Evolutionary conservation across 2,113 vertebrate genomes (phyloP).

Genomic region (Dicaeum eximium): DNA sequence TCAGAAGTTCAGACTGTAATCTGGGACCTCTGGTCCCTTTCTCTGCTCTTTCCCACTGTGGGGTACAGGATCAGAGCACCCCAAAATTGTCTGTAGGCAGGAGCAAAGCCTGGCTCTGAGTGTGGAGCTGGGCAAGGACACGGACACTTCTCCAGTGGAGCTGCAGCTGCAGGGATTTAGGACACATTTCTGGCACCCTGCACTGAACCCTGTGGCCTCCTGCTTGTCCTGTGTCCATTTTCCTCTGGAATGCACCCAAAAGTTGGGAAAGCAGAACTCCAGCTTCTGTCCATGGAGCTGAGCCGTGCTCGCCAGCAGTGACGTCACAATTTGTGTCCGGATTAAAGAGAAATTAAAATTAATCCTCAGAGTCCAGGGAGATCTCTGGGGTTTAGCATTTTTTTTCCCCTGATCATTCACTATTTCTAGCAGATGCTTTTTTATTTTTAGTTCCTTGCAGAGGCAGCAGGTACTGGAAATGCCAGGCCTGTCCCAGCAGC

Average conservation of each 20-base stretch:
- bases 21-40: neutral
- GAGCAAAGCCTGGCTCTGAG: fast-evolving
- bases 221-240: neutral
- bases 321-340: neutral
- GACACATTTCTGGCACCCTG: neutral
- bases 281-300: neutral
- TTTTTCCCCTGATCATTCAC: neutral
- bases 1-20: neutral
- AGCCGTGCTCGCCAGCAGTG: fast-evolving
- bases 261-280: neutral
- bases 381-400: neutral
- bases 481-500: neutral
- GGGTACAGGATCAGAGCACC: neutral
- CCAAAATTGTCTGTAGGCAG: neutral
- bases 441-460: neutral
- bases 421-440: conserved; percentile 15
- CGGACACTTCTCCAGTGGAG: too few relatives aligned
- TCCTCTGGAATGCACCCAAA: neutral
- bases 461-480: neutral
- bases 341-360: conserved; percentile 36
- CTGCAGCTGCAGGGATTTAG: neutral
- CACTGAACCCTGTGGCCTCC: neutral
- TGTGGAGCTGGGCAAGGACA: neutral
- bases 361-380: neutral
- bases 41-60: fast-evolving